Percentiles rank a stretch among this genome's conserved stretches.
Evolutionary conservation across 2,888 invertebrate species (phyloP).

Genomic region (Sarcophaga variegata): DNA sequence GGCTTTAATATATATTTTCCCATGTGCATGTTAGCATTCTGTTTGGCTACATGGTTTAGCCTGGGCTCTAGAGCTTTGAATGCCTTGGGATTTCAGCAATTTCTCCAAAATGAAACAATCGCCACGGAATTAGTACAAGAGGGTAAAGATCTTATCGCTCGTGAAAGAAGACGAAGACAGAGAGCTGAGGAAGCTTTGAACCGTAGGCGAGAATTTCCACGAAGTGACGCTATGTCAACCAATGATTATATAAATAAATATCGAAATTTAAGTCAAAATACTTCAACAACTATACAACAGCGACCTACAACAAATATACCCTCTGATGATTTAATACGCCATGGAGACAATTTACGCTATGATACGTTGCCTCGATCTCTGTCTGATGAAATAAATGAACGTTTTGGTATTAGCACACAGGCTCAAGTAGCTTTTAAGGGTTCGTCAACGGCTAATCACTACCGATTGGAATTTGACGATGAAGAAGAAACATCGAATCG

Average conservation of each 20-base stretch:
- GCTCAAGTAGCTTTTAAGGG: conserved; percentile 81
- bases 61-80: conserved; percentile 95
- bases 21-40: conserved; percentile 96
- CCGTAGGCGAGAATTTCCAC: conserved; percentile 83
- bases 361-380: conserved; percentile 83
- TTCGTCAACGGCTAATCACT: conserved; percentile 57
- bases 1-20: conserved; percentile 99
- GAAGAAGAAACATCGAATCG: conserved; percentile 83
- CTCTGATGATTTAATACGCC: conserved; percentile 87
- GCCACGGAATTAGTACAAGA: conserved; percentile 97
- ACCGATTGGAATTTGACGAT: conserved; percentile 74
- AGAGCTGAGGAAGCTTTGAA: conserved; percentile 90
- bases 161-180: conserved; percentile 92
- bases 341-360: conserved; percentile 88
- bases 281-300: conserved; percentile 34
- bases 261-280: conserved; percentile 71
- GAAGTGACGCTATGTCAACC: conserved; percentile 74
- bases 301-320: conserved; percentile 70
- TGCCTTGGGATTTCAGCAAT: conserved; percentile 97
- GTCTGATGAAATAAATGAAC: conserved; percentile 84
- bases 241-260: conserved; percentile 77
- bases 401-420: conserved; percentile 87
- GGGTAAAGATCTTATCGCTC: conserved; percentile 94
- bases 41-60: conserved; percentile 96
- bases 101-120: conserved; percentile 96